These are phyloP conservation scores for Teleogryllus oceanicus DNA, from an alignment of 2,888 invertebrate species.

Conservation along the genomic window DNA sequence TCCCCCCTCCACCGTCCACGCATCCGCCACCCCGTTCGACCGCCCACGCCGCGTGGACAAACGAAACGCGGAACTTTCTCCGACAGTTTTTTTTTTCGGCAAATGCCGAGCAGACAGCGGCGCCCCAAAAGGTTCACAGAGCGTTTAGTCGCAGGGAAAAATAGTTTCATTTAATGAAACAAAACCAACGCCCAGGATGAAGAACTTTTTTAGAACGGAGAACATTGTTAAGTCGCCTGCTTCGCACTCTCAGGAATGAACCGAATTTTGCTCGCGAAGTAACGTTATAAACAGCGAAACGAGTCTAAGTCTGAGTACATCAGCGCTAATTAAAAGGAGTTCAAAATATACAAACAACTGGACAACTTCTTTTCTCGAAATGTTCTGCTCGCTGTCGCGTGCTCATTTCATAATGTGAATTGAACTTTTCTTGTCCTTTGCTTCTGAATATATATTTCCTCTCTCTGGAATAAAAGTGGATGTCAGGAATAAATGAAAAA, in stretches of 20 bases:
- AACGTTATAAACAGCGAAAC: neutral
- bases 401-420: too few species aligned
- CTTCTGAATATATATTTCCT: too few species aligned
- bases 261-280: neutral
- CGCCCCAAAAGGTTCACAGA: neutral
- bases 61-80: neutral
- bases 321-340: neutral
- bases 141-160: slow-evolving; percentile 5
- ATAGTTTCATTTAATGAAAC: slow-evolving; percentile 18
- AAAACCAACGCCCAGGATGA: neutral
- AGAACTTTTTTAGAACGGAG: neutral
- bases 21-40: neutral
- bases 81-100: neutral
- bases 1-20: neutral
- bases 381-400: too few species aligned
- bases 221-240: slow-evolving; percentile 5
- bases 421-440: too few species aligned
- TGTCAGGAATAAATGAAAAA: too few species aligned
- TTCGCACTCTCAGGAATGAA: slow-evolving; percentile 6
- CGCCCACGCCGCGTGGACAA: neutral
- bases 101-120: slow-evolving; percentile 3
- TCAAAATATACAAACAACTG: neutral
- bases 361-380: too few species aligned
- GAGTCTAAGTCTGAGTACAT: neutral
- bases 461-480: too few species aligned